Evolutionary conservation across 2,797 vertebrate species (phyloP).

Genomic region (Philypnodon macrostomus): DNA sequence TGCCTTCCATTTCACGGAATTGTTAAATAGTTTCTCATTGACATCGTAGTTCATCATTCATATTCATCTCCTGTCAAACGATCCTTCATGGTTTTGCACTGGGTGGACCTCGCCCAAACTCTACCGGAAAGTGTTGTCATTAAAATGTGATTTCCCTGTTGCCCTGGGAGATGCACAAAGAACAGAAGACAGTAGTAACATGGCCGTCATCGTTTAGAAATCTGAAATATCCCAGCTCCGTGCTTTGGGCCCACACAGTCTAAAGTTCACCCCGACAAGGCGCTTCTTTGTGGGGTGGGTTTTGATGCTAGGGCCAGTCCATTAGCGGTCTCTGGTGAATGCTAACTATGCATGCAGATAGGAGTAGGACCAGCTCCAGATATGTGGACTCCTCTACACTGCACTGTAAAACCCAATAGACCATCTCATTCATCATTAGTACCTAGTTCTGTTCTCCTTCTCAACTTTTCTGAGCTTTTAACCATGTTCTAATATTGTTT

Average conservation of each 20-base stretch:
- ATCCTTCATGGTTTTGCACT: slow-evolving; percentile 29
- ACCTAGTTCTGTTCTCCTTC: no score
- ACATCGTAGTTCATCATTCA: no score
- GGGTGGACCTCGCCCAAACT: slow-evolving; percentile 45
- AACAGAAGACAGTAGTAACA: slow-evolving; percentile 58
- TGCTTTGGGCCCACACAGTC: slow-evolving; percentile 70
- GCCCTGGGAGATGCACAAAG: slow-evolving; percentile 51
- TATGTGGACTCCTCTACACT: slow-evolving; percentile 45
- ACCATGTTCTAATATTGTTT: no score
- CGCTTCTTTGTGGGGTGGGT: slow-evolving; percentile 70
- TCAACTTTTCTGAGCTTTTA: no score
- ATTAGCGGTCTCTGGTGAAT: slow-evolving; percentile 63
- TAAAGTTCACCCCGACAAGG: slow-evolving; percentile 77
- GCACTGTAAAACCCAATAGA: no score
- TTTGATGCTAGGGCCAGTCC: slow-evolving; percentile 64
- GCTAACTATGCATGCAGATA: slow-evolving; percentile 68
- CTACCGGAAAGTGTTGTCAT: slow-evolving; percentile 63
- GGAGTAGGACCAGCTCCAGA: slow-evolving; percentile 62
- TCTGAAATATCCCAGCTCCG: slow-evolving; percentile 73
- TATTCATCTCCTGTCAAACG: slow-evolving; percentile 45
- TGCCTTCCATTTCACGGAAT: no score
- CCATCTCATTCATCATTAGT: no score
- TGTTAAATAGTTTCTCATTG: no score
- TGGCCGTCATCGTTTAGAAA: slow-evolving; percentile 72
- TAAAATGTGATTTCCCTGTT: slow-evolving; percentile 53